Conservation (phyloP, 2,888 invertebrate species). For the Euspilapteryx auroguttella region DNA sequence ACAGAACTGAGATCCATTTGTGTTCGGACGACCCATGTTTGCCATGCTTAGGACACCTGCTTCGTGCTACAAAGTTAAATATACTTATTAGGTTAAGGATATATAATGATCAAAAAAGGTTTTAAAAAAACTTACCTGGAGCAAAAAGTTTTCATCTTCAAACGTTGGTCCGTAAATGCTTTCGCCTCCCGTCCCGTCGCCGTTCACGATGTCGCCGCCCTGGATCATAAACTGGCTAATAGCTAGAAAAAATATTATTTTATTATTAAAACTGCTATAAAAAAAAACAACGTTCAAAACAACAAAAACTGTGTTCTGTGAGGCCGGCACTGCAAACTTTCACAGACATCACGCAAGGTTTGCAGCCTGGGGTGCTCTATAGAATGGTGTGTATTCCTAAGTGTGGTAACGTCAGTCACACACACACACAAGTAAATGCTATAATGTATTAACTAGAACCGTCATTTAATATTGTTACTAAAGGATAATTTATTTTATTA, state of each 20-base stretch:
- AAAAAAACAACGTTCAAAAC: too few relatives aligned
- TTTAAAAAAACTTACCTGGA: constrained; percentile 42
- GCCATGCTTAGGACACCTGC: constrained; percentile 77
- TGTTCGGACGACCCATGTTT: constrained; percentile 75
- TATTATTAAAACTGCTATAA: constrained; percentile 4
- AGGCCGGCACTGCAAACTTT: too few relatives aligned
- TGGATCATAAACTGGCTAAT: constrained; percentile 88
- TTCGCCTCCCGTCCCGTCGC: constrained; percentile 88
- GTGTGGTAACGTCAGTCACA: too few relatives aligned
- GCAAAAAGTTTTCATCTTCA: constrained; percentile 84
- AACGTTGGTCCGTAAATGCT: constrained; percentile 92
- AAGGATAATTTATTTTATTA: too few relatives aligned
- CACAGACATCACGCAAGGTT: too few relatives aligned
- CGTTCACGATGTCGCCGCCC: constrained; percentile 77
- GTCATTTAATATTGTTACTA: too few relatives aligned
- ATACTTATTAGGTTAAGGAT: constrained; percentile 8
- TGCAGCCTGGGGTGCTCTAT: too few relatives aligned
- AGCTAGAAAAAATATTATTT: constrained; percentile 47
- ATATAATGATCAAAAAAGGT: constrained; percentile 4
- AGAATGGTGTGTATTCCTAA: too few relatives aligned
- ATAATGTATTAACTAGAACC: too few relatives aligned
- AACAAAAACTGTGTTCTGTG: too few relatives aligned
- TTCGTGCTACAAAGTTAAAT: constrained; percentile 45
- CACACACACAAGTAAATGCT: too few relatives aligned
- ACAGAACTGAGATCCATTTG: constrained; percentile 95